Evolutionary conservation across 2,113 vertebrate genomes (phyloP), one percentile per base, ranked within the genome.

Genomic region (Colius striatus): DNA sequence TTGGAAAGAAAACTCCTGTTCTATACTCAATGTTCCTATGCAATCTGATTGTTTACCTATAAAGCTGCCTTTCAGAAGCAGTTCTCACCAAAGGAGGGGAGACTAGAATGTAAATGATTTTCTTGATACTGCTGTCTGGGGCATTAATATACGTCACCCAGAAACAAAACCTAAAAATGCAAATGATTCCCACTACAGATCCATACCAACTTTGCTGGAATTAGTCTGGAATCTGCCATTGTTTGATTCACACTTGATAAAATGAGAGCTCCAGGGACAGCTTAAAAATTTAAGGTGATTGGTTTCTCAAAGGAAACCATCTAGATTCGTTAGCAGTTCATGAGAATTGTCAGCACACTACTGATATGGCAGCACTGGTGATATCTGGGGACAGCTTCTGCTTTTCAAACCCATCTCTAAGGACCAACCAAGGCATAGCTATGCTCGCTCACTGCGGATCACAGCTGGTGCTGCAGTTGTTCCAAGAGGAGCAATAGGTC

Each of bases 1-100:
- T 84, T 94, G 90, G 61, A 95, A 92, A 70, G 74, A 96, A 96
- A 96, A 70, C 65, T 94, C 36, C 50, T 89, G 57, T 93, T 93
- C 77, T 90, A 84, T 90, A 94, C 94, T 95, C 88, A 92, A 1
- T 71, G 84, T 84, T 85, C 70, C 60, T 75, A 57, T 78, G 47
- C 66, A 75, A 63, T 65, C 79, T 57, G 75, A 91, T 71, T 80
- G 65, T 81, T 90, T 88, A 79, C 84, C 62, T 87, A 27, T 60
- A 71, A 83, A 87, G 34, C 83, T 91, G 67, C 36, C 76, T 93
- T 91, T 89, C 58, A 66, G 81, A 86, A 63, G 76, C 89, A 63
- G 47, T 65, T 50, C 36, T 89, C 54, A 58, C 57, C 45, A 86
- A 80, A 90, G 68, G 32, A 93, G 38, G 30, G 67, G 77, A 86